phyloP scores from a whole-genome alignment of 2,888 invertebrate genomes.

The Hyppa rectilinea region DNA sequence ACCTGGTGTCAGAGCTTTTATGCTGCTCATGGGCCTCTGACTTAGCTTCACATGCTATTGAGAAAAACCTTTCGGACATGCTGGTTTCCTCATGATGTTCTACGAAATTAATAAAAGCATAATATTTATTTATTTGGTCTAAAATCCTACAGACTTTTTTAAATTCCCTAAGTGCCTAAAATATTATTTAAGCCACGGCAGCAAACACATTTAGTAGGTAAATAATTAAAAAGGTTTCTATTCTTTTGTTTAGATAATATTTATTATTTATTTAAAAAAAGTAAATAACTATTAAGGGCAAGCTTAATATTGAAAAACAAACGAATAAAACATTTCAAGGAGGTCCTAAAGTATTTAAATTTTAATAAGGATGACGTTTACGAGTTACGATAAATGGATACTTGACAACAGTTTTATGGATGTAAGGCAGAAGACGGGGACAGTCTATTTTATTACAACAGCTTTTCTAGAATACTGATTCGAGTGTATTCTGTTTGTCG shows the following conservation, averaged over 20 bases:
- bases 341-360: conserved; percentile 37
- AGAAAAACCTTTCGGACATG: too few species aligned
- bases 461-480: conserved; percentile 62
- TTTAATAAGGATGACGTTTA: conserved; percentile 53
- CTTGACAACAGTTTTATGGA: conserved; percentile 47
- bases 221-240: background rate
- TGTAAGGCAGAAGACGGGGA: conserved; percentile 40
- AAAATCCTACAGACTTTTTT: background rate
- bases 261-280: too few species aligned
- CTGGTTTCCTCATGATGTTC: too few species aligned
- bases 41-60: too few species aligned
- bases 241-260: background rate
- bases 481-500: conserved; percentile 34
- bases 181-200: background rate
- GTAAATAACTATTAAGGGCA: too few species aligned
- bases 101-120: conserved; percentile 9
- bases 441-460: conserved; percentile 52
- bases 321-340: background rate
- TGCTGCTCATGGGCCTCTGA: too few species aligned
- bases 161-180: background rate
- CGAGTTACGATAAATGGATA: conserved; percentile 46
- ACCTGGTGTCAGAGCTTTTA: too few species aligned
- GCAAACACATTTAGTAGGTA: background rate
- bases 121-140: background rate
- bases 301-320: background rate